phyloP scores from a whole-genome alignment of 2,797 vertebrate genomes.

The Aeoliscus strigatus region DNA sequence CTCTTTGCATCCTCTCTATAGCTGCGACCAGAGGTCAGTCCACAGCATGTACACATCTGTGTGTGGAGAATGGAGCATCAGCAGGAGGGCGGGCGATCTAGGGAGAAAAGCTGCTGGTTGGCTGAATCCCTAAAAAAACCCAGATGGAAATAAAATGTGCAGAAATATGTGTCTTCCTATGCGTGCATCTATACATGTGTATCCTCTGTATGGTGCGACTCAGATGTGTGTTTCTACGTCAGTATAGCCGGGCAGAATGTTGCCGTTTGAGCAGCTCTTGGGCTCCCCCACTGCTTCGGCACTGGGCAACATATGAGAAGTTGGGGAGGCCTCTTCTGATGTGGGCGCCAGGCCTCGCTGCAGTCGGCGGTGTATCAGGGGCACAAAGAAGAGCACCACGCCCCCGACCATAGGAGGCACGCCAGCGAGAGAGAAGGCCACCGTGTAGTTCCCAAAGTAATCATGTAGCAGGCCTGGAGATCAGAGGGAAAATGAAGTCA shows the following conservation, averaged over 20 bases:
- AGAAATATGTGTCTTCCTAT: background rate
- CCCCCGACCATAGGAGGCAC: conserved; percentile 90
- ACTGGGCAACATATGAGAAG: conserved; percentile 84
- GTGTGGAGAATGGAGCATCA: background rate
- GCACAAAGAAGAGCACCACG: conserved; percentile 88
- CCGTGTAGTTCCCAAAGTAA: conserved; percentile 82
- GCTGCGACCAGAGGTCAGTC: conserved; percentile 32
- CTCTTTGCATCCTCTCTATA: conserved; percentile 26
- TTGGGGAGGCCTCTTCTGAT: conserved; percentile 74
- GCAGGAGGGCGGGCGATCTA: conserved; percentile 23
- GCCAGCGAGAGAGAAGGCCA: conserved; percentile 93
- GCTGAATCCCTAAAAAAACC: conserved; percentile 64
- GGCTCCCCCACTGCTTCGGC: conserved; percentile 30
- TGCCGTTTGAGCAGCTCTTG: conserved; percentile 84
- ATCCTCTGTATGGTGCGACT: conserved; percentile 62
- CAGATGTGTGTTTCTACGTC: conserved; percentile 87
- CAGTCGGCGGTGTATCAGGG: conserved; percentile 82
- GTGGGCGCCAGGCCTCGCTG: conserved; percentile 68
- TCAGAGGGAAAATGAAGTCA: background rate
- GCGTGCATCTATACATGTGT: background rate
- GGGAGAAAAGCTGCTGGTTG: conserved; percentile 64
- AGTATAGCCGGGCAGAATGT: conserved; percentile 88
- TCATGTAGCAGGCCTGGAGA: conserved; percentile 84
- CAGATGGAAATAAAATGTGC: conserved; percentile 7
- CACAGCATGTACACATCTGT: conserved; percentile 27